Evolutionary conservation across 2,113 vertebrate genomes (phyloP).

Genomic region (Gorsachius goisagi): DNA sequence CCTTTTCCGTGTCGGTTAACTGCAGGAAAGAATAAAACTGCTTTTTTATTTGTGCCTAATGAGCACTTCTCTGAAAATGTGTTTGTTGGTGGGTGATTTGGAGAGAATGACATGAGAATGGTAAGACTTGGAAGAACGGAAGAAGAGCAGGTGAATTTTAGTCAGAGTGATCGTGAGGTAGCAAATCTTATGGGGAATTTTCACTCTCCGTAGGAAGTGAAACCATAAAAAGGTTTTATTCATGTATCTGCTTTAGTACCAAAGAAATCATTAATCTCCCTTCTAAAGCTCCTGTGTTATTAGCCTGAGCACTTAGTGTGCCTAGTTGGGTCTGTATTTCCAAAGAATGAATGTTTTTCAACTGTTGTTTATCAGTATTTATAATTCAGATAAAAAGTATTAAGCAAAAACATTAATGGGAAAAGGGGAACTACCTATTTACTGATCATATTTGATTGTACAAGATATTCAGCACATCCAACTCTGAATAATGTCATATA

Average conservation of each 20-base stretch:
- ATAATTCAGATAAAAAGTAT: not conserved
- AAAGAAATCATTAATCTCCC: not conserved
- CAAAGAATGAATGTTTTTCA: not conserved
- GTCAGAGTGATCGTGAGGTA: not conserved
- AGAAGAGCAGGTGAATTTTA: not conserved
- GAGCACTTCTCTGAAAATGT: not conserved
- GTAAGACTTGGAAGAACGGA: not conserved
- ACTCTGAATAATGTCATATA: fast-evolving
- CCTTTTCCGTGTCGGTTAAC: not conserved
- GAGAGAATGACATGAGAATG: not conserved
- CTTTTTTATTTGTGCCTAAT: not conserved
- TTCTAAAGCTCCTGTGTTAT: not conserved
- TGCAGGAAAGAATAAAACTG: not conserved
- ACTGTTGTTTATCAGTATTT: not conserved
- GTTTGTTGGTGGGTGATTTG: not conserved
- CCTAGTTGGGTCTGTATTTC: not conserved
- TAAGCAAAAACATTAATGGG: not conserved
- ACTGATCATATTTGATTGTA: not conserved
- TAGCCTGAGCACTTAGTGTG: not conserved
- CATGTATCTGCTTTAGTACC: not conserved
- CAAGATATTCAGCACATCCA: not conserved
- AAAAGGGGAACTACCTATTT: not conserved
- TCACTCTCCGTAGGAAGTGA: not conserved
- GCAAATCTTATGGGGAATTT: not conserved
- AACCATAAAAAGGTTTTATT: not conserved